phyloP scores from a whole-genome alignment of 1,140 invertebrate genomes.

The Macrobrachium nipponense region DNA sequence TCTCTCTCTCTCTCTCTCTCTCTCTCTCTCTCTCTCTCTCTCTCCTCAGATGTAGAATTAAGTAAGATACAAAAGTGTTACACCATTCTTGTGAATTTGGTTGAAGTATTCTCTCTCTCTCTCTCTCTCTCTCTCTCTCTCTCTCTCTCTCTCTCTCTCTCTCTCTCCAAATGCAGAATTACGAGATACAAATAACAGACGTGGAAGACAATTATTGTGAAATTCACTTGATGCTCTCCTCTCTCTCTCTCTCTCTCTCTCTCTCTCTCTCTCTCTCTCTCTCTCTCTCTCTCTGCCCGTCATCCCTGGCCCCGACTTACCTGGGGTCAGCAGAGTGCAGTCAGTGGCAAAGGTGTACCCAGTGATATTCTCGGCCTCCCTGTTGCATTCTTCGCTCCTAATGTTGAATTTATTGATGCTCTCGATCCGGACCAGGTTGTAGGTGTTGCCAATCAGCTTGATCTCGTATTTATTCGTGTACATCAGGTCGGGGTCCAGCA shows the following conservation, averaged over 20 bases:
- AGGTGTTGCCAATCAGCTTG: conserved; percentile 32
- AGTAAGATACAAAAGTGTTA: too few species aligned
- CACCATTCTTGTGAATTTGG: not conserved
- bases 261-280: not conserved
- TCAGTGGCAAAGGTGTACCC: conserved; percentile 22
- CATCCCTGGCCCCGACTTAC: not conserved
- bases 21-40: not conserved
- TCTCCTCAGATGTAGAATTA: not conserved
- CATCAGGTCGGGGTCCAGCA: conserved; percentile 50
- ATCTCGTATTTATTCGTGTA: conserved; percentile 57
- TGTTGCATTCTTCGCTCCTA: conserved; percentile 18
- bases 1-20: not conserved
- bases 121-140: conserved; percentile 5
- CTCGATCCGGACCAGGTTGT: conserved; percentile 53
- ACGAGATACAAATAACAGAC: too few species aligned
- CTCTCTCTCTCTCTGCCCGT: not conserved
- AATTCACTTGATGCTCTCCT: too few species aligned
- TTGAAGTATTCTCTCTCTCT: not conserved
- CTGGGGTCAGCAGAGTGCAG: conserved; percentile 55
- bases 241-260: conserved; percentile 4
- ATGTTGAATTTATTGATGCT: conserved; percentile 53
- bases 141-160: not conserved
- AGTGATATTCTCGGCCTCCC: conserved; percentile 17
- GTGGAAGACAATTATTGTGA: not conserved
- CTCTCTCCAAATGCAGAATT: not conserved